These are phyloP conservation scores for Caenorhabditis panamensis DNA, from an alignment of 2,888 invertebrate species.

Conservation along the genomic window DNA sequence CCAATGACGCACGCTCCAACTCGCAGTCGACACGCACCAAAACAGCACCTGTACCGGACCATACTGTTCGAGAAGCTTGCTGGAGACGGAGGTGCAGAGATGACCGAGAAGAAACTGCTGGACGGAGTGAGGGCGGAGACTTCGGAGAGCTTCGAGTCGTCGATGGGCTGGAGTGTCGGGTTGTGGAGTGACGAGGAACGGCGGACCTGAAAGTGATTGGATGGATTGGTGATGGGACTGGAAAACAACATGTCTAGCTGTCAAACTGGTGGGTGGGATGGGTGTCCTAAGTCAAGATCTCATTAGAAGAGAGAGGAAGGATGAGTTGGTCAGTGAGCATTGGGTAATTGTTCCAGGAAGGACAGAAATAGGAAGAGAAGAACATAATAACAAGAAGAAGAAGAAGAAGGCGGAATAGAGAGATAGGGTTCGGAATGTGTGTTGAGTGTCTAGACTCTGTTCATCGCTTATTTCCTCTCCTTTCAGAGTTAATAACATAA, in stretches of 20 bases:
- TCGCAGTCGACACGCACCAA: conserved; percentile 71
- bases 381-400: conserved; percentile 15
- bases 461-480: neutral
- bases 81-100: conserved; percentile 15
- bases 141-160: conserved; percentile 60
- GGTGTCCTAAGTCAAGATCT: conserved; percentile 1
- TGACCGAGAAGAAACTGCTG: conserved; percentile 50
- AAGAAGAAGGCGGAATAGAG: neutral
- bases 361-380: neutral
- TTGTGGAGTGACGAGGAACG: conserved; percentile 60
- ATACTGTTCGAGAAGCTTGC: conserved; percentile 24
- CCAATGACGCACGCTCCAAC: conserved; percentile 72
- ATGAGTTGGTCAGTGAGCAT: neutral
- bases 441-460: neutral
- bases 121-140: conserved; percentile 57
- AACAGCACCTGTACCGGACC: conserved; percentile 74
- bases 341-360: conserved; percentile 1
- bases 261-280: no score
- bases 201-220: conserved; percentile 57
- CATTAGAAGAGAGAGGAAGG: conserved; percentile 1
- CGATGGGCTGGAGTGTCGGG: conserved; percentile 48
- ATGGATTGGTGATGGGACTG: neutral
- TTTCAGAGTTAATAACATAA: neutral
- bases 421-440: neutral
- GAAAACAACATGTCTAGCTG: neutral